Evolutionary conservation across 2,113 vertebrate species (phyloP).

Genomic region (Leptodactylus fuscus): DNA sequence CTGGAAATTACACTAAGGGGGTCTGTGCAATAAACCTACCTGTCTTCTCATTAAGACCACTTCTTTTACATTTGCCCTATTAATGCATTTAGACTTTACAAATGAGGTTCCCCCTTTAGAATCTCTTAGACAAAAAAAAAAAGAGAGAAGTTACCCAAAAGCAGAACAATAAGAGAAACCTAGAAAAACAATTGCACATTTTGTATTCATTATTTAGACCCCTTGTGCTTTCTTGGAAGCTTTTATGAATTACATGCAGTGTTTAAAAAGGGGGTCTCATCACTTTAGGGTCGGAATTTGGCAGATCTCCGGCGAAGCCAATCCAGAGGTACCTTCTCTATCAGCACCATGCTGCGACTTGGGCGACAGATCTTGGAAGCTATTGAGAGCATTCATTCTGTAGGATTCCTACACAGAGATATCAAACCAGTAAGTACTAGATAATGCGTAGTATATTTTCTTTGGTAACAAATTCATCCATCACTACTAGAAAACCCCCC

Average conservation of each 20-base stretch:
- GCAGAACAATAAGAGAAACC: not conserved
- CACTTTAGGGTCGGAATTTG: constrained; percentile 90
- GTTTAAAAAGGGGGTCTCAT: not conserved
- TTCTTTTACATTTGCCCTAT: too few relatives aligned
- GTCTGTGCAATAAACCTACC: too few relatives aligned
- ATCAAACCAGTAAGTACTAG: constrained; percentile 90
- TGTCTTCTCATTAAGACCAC: too few relatives aligned
- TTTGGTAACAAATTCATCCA: too few relatives aligned
- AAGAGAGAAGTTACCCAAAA: not conserved
- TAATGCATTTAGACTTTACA: not conserved
- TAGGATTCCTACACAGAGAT: constrained; percentile 96
- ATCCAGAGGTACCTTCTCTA: constrained; percentile 90
- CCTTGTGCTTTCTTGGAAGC: not conserved
- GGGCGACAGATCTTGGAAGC: constrained; percentile 95
- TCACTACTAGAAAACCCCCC: too few relatives aligned
- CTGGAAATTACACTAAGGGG: too few relatives aligned
- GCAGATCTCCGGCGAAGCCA: constrained; percentile 96
- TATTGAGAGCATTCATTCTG: constrained; percentile 98
- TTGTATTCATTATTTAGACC: not conserved
- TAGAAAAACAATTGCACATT: too few relatives aligned
- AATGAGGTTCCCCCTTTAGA: not conserved
- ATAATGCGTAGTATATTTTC: not conserved
- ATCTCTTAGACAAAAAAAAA: not conserved
- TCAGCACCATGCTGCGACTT: constrained; percentile 93
- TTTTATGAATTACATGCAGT: not conserved